phyloP scores from a whole-genome alignment of 2,113 vertebrate species.

The Sturnus vulgaris region DNA sequence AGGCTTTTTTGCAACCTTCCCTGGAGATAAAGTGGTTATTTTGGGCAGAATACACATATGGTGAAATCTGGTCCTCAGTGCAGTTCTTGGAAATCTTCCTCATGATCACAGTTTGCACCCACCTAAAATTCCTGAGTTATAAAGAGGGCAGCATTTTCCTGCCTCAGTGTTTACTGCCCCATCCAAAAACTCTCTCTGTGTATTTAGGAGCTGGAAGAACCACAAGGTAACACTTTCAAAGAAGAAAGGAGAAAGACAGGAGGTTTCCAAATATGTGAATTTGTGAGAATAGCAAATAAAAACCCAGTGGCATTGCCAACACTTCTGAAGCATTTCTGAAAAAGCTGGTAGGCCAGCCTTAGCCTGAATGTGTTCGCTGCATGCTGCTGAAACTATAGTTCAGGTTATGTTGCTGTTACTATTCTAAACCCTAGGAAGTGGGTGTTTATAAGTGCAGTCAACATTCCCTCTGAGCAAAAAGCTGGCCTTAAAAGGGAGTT shows the following conservation, averaged over 20 bases:
- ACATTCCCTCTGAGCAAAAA: conserved; percentile 50
- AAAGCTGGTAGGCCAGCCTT: background rate
- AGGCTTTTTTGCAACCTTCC: background rate
- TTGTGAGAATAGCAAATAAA: background rate
- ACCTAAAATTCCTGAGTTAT: background rate
- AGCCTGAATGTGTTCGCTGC: background rate
- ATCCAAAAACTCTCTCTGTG: background rate
- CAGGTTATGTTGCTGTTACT: conserved; percentile 54
- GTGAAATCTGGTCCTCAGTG: background rate
- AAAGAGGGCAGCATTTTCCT: background rate
- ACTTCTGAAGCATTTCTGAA: background rate
- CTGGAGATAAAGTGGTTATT: background rate
- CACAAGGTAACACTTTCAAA: background rate
- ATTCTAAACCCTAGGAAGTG: conserved; percentile 62
- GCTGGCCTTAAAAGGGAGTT: conserved; percentile 60
- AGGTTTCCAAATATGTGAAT: background rate
- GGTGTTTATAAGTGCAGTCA: conserved; percentile 62
- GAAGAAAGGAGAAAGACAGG: background rate
- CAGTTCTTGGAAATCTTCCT: conserved; percentile 10
- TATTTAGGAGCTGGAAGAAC: background rate
- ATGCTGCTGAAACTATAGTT: conserved; percentile 13
- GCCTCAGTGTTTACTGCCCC: background rate
- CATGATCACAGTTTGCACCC: background rate
- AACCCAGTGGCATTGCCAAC: background rate
- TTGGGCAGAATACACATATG: background rate